Base-by-base conservation (phyloP, 2,797 vertebrate species). In the Tinamus major region DNA sequence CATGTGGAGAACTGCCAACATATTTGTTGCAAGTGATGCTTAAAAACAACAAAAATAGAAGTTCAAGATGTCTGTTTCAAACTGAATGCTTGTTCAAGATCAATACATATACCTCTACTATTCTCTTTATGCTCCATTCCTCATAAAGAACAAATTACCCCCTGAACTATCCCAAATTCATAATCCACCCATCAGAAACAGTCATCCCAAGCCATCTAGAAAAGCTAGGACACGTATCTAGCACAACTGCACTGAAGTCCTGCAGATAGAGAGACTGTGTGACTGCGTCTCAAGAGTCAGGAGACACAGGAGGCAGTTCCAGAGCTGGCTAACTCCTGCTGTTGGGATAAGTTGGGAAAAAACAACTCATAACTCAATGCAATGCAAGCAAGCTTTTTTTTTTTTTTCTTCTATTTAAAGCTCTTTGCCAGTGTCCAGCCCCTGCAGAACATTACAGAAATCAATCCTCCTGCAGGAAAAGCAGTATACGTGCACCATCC, bases 401-500 rank as follows among this genome's bases (percentile, higher is more conserved):
- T 23, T 13, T 26, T 24, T 12, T 24, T 24, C 19, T 24, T 55
- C 27, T 37, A 0, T 56, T 63, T 79, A 53, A 91, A 79, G 13
- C 14, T 37, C 44, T 72, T 76, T 69, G 15, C 67, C 33, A n/a
- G 12, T 68, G 81, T 37, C 55, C 9, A 15, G 31, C 31, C 37
- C 63, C 29, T 27, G 10, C 14, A 48, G 39, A 87, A 69, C 1
- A 6, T 71, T 74, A 42, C 13, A 71, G 81, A n/a, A 91, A 31
- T 19, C 8, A 12, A 2, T 10, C 0, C 42, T 86, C 48, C 37
- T 78, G 33, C 23, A 91, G 67, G 48, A 64, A 12, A 42, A 49
- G 41, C 5, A 1, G 1, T 5, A 79, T 41, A n/a, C 1, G 74
- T 3, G 9, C 4, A 1, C 17, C 35, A 6, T 27, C 13, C 10